These are phyloP conservation scores for Micromys minutus DNA, from an alignment of 2,113 vertebrate genomes.

Conservation along the genomic window DNA sequence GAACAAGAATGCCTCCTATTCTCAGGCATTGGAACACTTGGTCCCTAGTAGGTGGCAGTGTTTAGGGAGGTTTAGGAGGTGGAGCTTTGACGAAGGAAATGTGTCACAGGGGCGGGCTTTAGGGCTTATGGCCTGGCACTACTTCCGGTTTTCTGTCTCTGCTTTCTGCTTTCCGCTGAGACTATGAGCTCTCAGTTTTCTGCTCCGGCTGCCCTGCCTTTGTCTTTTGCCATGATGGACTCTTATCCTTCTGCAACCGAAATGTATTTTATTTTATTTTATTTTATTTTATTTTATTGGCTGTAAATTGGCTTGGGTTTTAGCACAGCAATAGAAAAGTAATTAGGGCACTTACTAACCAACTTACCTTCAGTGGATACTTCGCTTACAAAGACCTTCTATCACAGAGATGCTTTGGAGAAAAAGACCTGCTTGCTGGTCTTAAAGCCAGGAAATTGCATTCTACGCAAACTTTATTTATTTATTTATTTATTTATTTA, in stretches of 20 bases:
- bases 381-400: rapidly evolving
- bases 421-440: neutral
- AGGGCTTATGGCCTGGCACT: neutral
- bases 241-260: neutral
- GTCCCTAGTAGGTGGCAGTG: too few relatives aligned
- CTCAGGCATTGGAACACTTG: neutral
- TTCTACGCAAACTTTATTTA: neutral
- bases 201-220: neutral
- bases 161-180: neutral
- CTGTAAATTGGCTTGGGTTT: neutral
- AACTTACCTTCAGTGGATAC: neutral
- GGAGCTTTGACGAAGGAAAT: neutral
- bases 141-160: neutral
- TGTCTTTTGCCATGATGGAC: too few relatives aligned
- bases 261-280: neutral
- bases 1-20: neutral
- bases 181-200: neutral
- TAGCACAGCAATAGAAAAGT: too few relatives aligned
- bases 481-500: too few relatives aligned
- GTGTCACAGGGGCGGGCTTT: too few relatives aligned
- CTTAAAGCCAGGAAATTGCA: neutral
- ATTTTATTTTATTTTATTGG: too few relatives aligned
- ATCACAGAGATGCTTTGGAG: neutral
- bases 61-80: neutral
- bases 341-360: neutral